Evolutionary conservation across 1,140 invertebrate species (phyloP).

Genomic region (Sesamia nonagrioides): DNA sequence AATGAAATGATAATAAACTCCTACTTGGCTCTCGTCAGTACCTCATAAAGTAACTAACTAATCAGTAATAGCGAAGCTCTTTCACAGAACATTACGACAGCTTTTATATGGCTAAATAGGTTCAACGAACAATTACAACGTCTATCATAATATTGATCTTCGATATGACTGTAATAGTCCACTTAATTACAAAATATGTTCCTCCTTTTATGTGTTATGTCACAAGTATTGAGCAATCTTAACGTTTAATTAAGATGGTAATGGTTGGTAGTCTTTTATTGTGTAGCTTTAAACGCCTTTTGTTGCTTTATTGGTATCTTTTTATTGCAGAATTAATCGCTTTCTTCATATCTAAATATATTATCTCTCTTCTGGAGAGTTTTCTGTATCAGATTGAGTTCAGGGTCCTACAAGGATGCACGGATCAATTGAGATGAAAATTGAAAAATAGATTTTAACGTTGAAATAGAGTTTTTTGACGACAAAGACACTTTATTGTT

Average conservation of each 20-base stretch:
- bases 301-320: not conserved
- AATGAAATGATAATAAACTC: not conserved
- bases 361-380: no score
- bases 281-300: not conserved
- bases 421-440: no score
- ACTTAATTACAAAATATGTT: not conserved
- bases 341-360: no score
- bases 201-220: not conserved
- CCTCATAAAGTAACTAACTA: not conserved
- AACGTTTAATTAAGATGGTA: not conserved
- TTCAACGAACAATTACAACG: not conserved
- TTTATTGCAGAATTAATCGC: no score
- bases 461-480: no score
- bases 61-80: not conserved
- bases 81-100: not conserved
- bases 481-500: no score
- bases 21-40: no score
- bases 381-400: no score
- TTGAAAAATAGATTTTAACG: no score
- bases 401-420: no score
- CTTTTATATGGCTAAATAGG: not conserved
- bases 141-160: constrained; percentile 15
- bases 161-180: not conserved
- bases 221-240: not conserved
- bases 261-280: not conserved